Percentiles rank a stretch among this genome's conserved stretches.
Conservation (phyloP, 2,113 vertebrate genomes). For the Emydura subglobosa region DNA sequence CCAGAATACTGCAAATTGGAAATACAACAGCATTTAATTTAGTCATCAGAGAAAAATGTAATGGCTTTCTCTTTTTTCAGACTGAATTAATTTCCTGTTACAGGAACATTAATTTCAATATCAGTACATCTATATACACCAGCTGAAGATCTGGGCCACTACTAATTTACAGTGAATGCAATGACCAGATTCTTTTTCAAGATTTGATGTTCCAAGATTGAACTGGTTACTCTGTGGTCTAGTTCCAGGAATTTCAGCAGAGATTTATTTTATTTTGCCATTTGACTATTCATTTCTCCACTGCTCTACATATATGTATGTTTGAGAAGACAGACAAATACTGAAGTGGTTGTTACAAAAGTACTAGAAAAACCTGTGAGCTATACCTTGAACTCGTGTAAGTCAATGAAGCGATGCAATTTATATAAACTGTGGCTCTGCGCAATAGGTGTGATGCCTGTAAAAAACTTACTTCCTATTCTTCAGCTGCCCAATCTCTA, state of each 20-base stretch:
- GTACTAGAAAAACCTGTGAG: not conserved
- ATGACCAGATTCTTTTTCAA: conserved; percentile 18
- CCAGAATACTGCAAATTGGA: conserved; percentile 61
- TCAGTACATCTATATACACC: not conserved
- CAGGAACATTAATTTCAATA: conserved; percentile 22
- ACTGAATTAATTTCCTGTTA: conserved; percentile 62
- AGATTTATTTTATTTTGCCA: not conserved
- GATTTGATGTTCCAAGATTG: not conserved
- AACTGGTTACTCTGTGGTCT: not conserved
- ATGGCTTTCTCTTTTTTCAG: conserved; percentile 52
- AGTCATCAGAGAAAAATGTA: conserved; percentile 68
- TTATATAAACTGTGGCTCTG: not conserved
- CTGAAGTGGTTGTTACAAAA: not conserved
- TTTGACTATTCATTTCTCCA: not conserved
- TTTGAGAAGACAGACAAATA: not conserved
- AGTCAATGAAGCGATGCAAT: not conserved
- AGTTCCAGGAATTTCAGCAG: not conserved
- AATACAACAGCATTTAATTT: conserved; percentile 66
- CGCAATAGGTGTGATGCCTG: not conserved
- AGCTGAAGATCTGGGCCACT: conserved; percentile 10
- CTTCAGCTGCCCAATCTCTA: not conserved
- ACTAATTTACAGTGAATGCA: conserved; percentile 10
- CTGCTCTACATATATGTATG: not conserved
- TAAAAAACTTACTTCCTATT: not conserved
- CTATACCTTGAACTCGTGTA: not conserved